These are phyloP conservation scores for Dipodomys ordii DNA, from an alignment of 2,113 vertebrate genomes.

Conservation along the genomic window DNA sequence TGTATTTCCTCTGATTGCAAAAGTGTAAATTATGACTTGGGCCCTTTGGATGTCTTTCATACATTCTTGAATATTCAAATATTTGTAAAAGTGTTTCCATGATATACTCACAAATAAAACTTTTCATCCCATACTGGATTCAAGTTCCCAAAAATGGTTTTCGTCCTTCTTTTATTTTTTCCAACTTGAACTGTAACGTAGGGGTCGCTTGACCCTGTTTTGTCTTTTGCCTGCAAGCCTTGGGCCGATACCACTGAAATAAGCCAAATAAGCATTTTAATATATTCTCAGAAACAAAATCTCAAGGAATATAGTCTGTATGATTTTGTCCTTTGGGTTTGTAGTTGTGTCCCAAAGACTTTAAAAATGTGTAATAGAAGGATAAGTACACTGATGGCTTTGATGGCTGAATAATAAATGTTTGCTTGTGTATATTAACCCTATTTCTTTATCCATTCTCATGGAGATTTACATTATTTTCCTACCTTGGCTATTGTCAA, in stretches of 20 bases:
- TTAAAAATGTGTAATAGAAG: neutral
- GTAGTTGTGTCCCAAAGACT: neutral
- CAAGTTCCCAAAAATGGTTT: constrained; percentile 98
- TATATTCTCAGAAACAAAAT: neutral
- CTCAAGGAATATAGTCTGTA: neutral
- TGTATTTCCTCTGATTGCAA: neutral
- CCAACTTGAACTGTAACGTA: constrained; percentile 99
- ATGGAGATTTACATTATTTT: neutral
- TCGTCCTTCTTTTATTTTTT: constrained; percentile 97
- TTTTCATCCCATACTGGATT: constrained; percentile 99
- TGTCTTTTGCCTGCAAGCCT: constrained; percentile 98
- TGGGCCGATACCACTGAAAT: constrained; percentile 96
- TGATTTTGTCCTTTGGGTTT: neutral
- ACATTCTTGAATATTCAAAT: neutral
- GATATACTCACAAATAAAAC: constrained; percentile 95
- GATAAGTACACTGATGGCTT: neutral
- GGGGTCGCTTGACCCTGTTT: constrained; percentile 98
- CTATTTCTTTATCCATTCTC: neutral
- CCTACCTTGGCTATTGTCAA: neutral
- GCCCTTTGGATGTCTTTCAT: neutral
- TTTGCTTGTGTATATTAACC: neutral
- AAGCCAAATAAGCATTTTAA: constrained; percentile 32
- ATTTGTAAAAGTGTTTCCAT: neutral
- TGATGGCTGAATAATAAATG: neutral
- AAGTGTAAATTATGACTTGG: neutral